phyloP scores from a whole-genome alignment of 2,797 vertebrate genomes.

The Aplochiton taeniatus region DNA sequence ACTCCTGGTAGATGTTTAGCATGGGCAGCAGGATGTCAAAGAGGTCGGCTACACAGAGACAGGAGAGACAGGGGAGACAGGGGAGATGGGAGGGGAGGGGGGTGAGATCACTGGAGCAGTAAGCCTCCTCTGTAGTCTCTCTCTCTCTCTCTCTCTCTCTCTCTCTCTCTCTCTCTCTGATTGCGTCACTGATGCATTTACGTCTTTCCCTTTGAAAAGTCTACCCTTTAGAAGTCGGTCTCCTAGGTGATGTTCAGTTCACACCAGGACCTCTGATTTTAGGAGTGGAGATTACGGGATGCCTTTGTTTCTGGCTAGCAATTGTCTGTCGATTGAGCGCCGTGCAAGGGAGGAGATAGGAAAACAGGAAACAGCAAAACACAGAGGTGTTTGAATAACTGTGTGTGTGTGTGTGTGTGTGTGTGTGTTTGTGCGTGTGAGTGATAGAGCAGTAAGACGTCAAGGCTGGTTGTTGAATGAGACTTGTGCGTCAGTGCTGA shows the following conservation, averaged over 20 bases:
- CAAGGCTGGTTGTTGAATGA: conserved; percentile 50
- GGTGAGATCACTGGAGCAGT: conserved; percentile 1
- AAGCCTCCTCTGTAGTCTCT: background rate
- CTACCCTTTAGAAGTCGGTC: conserved; percentile 45
- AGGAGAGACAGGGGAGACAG: conserved; percentile 9
- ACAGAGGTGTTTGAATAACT: background rate
- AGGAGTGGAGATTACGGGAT: conserved; percentile 48
- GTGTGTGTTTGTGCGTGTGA: conserved; percentile 12
- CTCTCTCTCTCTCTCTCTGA: conserved; percentile 26
- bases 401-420: background rate
- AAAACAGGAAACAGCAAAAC: conserved; percentile 4
- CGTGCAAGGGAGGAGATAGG: conserved; percentile 63
- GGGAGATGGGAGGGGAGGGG: background rate
- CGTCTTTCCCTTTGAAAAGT: conserved; percentile 22
- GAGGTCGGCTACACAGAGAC: conserved; percentile 83
- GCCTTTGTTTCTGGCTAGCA: conserved; percentile 48
- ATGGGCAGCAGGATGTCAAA: conserved; percentile 99
- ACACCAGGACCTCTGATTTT: conserved; percentile 40
- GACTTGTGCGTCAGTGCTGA: conserved; percentile 39
- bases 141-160: background rate
- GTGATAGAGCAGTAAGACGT: conserved; percentile 35
- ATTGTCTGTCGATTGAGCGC: conserved; percentile 60
- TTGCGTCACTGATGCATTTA: conserved; percentile 55
- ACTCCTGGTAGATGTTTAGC: conserved; percentile 99
- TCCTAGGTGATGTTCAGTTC: conserved; percentile 66